Evolutionary conservation across 35 echinoderm and acorn worm genomes (phyloP).

Genomic region (Ophiothrix spiculata): DNA sequence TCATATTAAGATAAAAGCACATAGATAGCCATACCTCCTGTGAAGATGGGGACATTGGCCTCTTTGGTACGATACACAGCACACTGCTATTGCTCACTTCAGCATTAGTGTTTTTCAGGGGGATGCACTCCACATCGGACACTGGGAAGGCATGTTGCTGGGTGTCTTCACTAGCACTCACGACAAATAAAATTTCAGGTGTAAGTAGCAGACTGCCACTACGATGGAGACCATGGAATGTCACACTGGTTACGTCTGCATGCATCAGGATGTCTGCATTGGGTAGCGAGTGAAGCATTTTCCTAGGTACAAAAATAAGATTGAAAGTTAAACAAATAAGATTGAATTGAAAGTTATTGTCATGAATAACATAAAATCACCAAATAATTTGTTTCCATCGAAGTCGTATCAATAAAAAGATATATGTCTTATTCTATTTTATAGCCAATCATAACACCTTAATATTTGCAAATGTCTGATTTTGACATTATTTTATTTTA

Average conservation of each 20-base stretch:
- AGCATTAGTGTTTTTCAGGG: slow-evolving; percentile 18
- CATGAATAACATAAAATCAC: too few relatives aligned
- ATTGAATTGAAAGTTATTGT: too few relatives aligned
- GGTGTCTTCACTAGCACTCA: slow-evolving; percentile 86
- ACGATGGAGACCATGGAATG: slow-evolving; percentile 84
- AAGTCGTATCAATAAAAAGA: too few relatives aligned
- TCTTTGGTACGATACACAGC: slow-evolving; percentile 39
- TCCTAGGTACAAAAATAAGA: slow-evolving; percentile 33
- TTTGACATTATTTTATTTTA: too few relatives aligned
- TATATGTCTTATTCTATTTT: too few relatives aligned
- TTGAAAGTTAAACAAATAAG: background rate
- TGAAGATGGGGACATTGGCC: slow-evolving; percentile 19
- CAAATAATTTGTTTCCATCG: too few relatives aligned
- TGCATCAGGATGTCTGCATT: slow-evolving; percentile 73
- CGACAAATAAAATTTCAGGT: slow-evolving; percentile 82
- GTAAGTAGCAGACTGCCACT: slow-evolving; percentile 79
- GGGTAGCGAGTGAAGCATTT: slow-evolving; percentile 71
- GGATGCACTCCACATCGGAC: slow-evolving; percentile 61
- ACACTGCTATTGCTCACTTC: slow-evolving; percentile 6
- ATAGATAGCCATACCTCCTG: slow-evolving; percentile 35
- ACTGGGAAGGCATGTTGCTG: slow-evolving; percentile 80
- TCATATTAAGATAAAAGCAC: too few relatives aligned
- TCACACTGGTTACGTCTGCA: slow-evolving; percentile 57
- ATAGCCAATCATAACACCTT: too few relatives aligned
- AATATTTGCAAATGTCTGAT: too few relatives aligned